Base-by-base conservation (phyloP, 2,888 invertebrate genomes). In the Andrena bicolor region DNA sequence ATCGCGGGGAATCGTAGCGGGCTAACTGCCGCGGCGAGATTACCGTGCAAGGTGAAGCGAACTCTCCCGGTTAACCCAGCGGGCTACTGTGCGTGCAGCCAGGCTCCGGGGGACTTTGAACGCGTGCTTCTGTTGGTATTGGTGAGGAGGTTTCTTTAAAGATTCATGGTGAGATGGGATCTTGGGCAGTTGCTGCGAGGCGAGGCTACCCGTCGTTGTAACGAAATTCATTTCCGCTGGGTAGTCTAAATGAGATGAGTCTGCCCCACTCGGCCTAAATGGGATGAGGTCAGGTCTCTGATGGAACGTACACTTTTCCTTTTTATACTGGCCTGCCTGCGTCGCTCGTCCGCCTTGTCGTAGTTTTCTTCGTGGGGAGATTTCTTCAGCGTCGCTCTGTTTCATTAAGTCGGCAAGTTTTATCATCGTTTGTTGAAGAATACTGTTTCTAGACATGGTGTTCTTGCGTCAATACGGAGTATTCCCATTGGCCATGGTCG, bases 241-340 rank as follows among this genome's bases (percentile, higher is more conserved):
- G 53, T 48, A 61, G 61, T 32, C 48, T 56, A 79, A 76, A 79
- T 76, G 68, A 76, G 76, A 76, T 16, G 78, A 79, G 76, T 56
- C 68, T 48, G 63, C 63, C 32, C 35, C 65, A 28, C 77, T 76
- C 76, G 16, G 56, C 10, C 63, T 56, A 79, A 64, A 69, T 76
- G 69, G 69, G 53, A 76, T 56, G 56, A 76, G 76, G 63, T 71
- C 61, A 71, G 76, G 53, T 76, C 63, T 56, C 76, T 20, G 69
- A 69, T 26, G 69, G 49, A 69, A 69, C 69, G 26, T 10, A 68
- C 30, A 30, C 76, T 56, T 56, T 41, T 64, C 53, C 68, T 49
- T 56, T 53, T 30, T 56, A 63, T 30, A 23, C 51, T 56, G 56
- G 30, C 63, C 61, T n/a, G 20, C 8, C 26, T 41, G 30, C 26